Evolutionary conservation across 2,113 vertebrate species (phyloP), one percentile per base, ranked within the genome.

Genomic region (Taurulus bubalis): DNA sequence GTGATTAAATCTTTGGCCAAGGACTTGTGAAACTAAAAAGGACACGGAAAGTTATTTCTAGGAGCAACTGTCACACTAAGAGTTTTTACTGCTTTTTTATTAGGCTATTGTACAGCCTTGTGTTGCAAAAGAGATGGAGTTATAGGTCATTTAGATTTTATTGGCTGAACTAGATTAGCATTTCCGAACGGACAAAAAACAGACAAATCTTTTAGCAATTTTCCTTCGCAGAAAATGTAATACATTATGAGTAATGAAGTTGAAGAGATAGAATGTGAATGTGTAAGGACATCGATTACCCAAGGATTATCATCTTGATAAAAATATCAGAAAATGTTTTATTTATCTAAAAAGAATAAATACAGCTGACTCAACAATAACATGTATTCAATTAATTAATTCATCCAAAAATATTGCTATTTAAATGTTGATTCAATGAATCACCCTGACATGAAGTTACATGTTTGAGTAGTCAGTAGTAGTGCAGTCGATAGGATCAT

Each of bases 401-500:
- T 30, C 22, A n/a, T 24, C 28, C 28, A 12, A 4, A 49, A 58
- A 58, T 24, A 32, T 60, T 34, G 3, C 42, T 18, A 15, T 58
- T 34, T 55, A 38, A 58, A 58, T 20, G 32, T 60, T 28, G 6
- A 51, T 68, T 56, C 22, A 40, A 69, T 42, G 0, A 59, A 64
- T n/a, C 22, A 65, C 30, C 8, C 12, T 6, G 38, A 42, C 32
- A 60, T 26, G 24, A 47, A 56, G 56, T 12, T 36, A n/a, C 28
- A 53, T 24, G 4, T n/a, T 63, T 64, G 2, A 45, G 5, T 20
- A 51, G 49, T 51, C 49, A 53, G 49, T n/a, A n/a, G 20, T 10
- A 53, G 49, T n/a, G 8, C 8, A 53, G 86, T 84, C 75, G 77
- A 69, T 56, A 62, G 84, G 93, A 89, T 95, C 90, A 90, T 94